These are phyloP conservation scores for Oeneis ivallda DNA, from an alignment of 2,888 invertebrate genomes.

Conservation along the genomic window DNA sequence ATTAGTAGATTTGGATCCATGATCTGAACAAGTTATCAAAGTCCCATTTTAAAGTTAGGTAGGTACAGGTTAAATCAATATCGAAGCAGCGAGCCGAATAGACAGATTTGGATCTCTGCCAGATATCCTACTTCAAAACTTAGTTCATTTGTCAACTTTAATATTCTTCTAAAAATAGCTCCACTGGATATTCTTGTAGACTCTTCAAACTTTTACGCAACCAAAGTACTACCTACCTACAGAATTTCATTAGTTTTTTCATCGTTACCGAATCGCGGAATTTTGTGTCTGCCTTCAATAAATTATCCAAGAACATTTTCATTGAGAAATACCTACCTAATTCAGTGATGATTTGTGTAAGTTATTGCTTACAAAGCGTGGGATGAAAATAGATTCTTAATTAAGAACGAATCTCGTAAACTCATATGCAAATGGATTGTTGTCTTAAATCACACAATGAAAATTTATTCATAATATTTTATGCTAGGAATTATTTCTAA, in stretches of 20 bases:
- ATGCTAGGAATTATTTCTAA: too few species aligned
- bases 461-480: too few species aligned
- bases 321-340: too few species aligned
- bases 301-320: too few species aligned
- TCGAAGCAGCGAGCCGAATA: conserved; percentile 28
- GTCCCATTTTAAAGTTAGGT: neutral
- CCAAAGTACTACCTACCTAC: neutral
- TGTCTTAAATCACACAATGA: too few species aligned
- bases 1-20: neutral
- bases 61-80: conserved; percentile 37
- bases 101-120: conserved; percentile 33
- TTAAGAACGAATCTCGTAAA: too few species aligned
- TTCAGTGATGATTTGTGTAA: too few species aligned
- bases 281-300: neutral
- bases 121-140: conserved; percentile 25
- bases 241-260: neutral
- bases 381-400: too few species aligned
- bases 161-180: conserved; percentile 29
- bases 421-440: too few species aligned
- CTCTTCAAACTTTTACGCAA: conserved; percentile 1
- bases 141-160: conserved; percentile 20
- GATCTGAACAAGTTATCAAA: neutral
- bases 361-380: too few species aligned
- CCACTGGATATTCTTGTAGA: neutral
- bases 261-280: neutral